phyloP scores from a whole-genome alignment of 2,113 vertebrate species.

The Zootoca vivipara region DNA sequence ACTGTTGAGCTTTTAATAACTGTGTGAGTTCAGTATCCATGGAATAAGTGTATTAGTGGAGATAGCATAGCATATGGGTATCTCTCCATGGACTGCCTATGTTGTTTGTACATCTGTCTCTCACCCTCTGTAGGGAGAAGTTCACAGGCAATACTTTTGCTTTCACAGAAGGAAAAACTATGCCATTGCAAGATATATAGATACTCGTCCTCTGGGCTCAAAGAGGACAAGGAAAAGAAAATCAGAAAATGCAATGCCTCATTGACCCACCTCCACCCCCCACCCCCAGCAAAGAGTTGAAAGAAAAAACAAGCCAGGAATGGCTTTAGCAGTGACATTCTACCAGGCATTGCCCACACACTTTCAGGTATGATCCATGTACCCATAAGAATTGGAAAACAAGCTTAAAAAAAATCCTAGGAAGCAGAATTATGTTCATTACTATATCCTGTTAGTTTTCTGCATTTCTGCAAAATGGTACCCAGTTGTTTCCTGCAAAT shows the following conservation, averaged over 20 bases:
- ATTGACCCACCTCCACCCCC: too few species aligned
- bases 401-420: background rate
- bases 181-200: background rate
- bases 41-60: conserved; percentile 19
- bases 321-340: background rate
- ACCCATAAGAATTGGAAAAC: background rate
- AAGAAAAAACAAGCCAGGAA: background rate
- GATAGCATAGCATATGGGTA: conserved; percentile 12
- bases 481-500: background rate
- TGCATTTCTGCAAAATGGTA: background rate
- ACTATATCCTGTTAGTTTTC: background rate
- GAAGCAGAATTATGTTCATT: background rate
- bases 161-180: conserved; percentile 10
- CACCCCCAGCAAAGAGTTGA: background rate
- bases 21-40: conserved; percentile 24
- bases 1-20: conserved; percentile 39
- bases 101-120: conserved; percentile 33
- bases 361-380: background rate
- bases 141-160: background rate
- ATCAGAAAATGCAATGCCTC: background rate
- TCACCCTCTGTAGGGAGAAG: conserved; percentile 15
- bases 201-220: background rate
- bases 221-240: background rate
- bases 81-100: conserved; percentile 13
- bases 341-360: background rate